Evolutionary conservation across 2,888 invertebrate species (phyloP), one percentile per base, ranked within the genome.

Genomic region (Hartigia nigra): DNA sequence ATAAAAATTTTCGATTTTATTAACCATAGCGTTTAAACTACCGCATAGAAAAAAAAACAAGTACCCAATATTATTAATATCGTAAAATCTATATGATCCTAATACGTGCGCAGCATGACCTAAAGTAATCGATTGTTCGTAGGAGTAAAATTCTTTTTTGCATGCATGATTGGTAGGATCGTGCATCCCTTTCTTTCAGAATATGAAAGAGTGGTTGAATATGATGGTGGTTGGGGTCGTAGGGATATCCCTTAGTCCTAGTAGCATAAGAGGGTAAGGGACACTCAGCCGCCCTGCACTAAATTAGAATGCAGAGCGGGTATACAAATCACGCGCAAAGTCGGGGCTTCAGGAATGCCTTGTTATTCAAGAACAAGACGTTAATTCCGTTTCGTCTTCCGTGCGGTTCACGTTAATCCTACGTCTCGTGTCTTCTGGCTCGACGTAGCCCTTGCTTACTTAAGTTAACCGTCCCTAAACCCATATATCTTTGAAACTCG

Each of bases 371-470:
- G 77, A 74, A 74, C 80, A 77, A 75, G 77, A 75, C 84, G 82
- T 81, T 84, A 82, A 82, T 82, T 82, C 77, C 79, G 80, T 75
- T 75, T 79, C 82, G 55, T 55, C 84, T 87, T 86, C 86, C 85
- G 85, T 88, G 88, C 81, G 88, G 88, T 88, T 87, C 87, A 86
- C 87, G 83, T 83, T 87, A 88, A 88, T 88, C 86, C 85, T 82
- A 81, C 81, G 81, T 82, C 82, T 83, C 82, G 82, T 82, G 83
- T 83, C 84, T 82, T 81, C 79, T 76, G 81, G 78, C 79, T 80
- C 77, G 76, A 76, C 31, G 72, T 72, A 77, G 78, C 76, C 78
- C 77, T 78, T 75, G 79, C 76, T 81, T 79, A 80, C 80, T 82
- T 77, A 76, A 76, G 77, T 75, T 78, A 78, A 75, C 80, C 80